phyloP scores from a whole-genome alignment of 2,888 invertebrate genomes.

The Leptinotarsa juncta region DNA sequence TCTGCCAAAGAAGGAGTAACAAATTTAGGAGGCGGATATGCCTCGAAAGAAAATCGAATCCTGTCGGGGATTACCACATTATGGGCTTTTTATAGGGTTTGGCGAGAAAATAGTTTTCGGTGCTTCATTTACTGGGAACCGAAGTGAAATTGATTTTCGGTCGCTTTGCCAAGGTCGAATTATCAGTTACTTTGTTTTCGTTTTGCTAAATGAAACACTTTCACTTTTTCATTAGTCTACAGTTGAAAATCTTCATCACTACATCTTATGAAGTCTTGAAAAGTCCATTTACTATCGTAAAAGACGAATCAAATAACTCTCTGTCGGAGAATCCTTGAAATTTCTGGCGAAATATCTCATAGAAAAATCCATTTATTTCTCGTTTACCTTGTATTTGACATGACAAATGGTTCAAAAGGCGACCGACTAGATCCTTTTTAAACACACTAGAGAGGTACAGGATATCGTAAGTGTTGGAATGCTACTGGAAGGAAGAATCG shows the following conservation, averaged over 20 bases:
- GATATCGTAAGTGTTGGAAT: background rate
- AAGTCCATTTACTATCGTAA: no score
- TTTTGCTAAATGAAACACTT: no score
- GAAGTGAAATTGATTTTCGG: background rate
- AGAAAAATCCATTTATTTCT: slow-evolving; percentile 5
- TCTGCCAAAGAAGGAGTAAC: background rate
- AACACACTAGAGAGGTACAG: background rate
- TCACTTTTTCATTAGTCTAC: no score
- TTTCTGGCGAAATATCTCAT: background rate
- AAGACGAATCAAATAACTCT: background rate
- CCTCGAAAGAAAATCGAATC: background rate
- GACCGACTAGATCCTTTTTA: background rate
- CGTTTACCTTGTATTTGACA: slow-evolving; percentile 19
- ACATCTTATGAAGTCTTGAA: no score
- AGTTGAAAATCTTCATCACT: no score
- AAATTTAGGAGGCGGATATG: background rate
- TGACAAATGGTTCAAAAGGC: slow-evolving; percentile 1
- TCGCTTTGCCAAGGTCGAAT: no score
- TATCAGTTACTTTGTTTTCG: no score
- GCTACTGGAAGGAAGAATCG: background rate
- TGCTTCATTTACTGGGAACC: background rate
- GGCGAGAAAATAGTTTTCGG: background rate
- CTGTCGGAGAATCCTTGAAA: background rate
- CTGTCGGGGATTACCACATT: background rate
- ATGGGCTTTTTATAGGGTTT: background rate